Percentiles rank a stretch among this genome's conserved stretches.
Conservation (phyloP, 2,888 invertebrate genomes). For the Xestia xanthographa region DNA sequence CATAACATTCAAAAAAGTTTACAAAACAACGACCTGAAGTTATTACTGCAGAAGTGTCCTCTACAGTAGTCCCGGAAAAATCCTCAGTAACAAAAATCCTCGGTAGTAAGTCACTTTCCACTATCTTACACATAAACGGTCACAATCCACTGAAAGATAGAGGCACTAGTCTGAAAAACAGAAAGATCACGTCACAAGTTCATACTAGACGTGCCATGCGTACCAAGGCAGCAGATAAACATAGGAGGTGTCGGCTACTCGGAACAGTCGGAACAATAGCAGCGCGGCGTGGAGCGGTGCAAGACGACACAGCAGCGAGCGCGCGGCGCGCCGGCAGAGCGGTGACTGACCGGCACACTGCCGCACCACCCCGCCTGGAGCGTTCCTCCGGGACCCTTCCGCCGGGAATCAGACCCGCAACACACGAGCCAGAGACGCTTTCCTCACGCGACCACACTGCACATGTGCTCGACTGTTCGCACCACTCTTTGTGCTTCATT, state of each 20-base stretch:
- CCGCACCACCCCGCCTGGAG: constrained; percentile 87
- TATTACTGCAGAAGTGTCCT: constrained; percentile 70
- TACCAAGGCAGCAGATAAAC: constrained; percentile 83
- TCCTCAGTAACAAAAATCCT: constrained; percentile 83
- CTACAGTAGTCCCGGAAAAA: constrained; percentile 78
- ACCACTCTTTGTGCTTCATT: constrained; percentile 73
- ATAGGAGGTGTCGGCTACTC: constrained; percentile 78
- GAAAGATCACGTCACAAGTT: constrained; percentile 82
- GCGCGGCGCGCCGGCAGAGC: constrained; percentile 87
- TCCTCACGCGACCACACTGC: constrained; percentile 76
- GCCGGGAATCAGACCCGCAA: constrained; percentile 84
- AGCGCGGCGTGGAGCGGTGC: constrained; percentile 72
- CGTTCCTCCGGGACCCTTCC: constrained; percentile 88
- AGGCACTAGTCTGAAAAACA: constrained; percentile 77
- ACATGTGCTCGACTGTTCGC: constrained; percentile 75
- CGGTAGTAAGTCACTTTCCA: constrained; percentile 81
- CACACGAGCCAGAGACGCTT: constrained; percentile 70
- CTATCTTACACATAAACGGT: constrained; percentile 83
- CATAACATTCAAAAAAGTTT: constrained; percentile 5
- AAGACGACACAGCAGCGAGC: constrained; percentile 78
- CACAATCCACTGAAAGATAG: constrained; percentile 82
- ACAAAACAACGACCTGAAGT: constrained; percentile 75
- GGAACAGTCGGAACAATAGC: constrained; percentile 81
- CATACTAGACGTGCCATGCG: constrained; percentile 79
- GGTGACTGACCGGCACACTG: constrained; percentile 90